Conservation (phyloP, 2,888 invertebrate species). For the Drosophila anomelani region DNA sequence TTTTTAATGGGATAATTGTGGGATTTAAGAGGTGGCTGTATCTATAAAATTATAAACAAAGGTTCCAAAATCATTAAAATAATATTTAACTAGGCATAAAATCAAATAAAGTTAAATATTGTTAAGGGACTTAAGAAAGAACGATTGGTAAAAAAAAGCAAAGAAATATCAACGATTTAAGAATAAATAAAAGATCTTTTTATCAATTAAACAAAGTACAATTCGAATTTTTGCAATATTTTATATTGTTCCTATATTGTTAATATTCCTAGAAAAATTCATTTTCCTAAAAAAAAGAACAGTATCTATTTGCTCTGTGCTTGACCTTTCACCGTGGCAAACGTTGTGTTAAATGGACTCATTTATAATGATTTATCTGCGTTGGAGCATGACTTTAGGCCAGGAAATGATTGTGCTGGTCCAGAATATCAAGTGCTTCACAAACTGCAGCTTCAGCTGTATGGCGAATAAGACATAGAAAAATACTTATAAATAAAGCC, state of each 20-base stretch:
- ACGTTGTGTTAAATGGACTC: conserved; percentile 10
- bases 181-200: neutral
- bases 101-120: neutral
- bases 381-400: conserved; percentile 9
- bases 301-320: neutral
- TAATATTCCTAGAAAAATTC: neutral
- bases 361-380: conserved; percentile 37
- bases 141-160: neutral
- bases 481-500: conserved; percentile 49
- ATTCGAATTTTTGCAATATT: no score
- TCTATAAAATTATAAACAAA: neutral
- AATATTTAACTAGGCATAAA: neutral
- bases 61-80: neutral
- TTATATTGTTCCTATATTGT: no score
- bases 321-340: neutral
- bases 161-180: neutral
- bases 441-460: conserved; percentile 2
- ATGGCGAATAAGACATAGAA: conserved; percentile 1
- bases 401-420: conserved; percentile 25
- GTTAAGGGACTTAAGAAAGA: rapidly evolving
- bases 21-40: neutral
- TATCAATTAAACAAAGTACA: neutral
- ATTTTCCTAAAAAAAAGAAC: neutral
- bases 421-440: conserved; percentile 20
- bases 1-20: neutral